Conservation (phyloP, 2,888 invertebrate species). For the Drosophila planitibia region DNA sequence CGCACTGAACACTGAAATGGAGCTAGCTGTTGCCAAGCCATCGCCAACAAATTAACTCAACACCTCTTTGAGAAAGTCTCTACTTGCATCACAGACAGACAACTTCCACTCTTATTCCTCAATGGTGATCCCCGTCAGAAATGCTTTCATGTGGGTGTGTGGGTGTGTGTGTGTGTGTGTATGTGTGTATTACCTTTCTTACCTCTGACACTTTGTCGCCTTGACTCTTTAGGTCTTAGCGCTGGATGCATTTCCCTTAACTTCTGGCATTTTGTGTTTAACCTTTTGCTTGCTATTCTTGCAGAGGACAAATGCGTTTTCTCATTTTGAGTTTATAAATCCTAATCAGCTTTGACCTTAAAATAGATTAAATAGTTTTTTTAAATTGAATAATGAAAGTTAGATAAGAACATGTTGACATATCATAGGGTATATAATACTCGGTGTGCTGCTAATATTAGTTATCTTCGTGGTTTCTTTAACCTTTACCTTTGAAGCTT, state of each 20-base stretch:
- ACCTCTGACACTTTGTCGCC: conserved; percentile 40
- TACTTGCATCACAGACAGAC: not conserved
- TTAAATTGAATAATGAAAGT: not conserved
- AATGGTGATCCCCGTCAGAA: not conserved
- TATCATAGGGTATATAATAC: not conserved
- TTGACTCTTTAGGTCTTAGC: conserved; percentile 19
- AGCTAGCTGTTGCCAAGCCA: not conserved
- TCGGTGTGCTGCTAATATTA: not conserved
- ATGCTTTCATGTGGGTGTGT: not conserved
- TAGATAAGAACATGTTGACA: not conserved
- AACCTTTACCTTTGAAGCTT: conserved; percentile 8
- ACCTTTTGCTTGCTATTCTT: not conserved
- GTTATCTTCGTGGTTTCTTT: not conserved
- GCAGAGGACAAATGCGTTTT: not conserved
- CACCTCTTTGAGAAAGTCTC: not conserved
- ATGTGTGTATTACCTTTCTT: conserved; percentile 7
- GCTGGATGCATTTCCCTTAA: conserved; percentile 17
- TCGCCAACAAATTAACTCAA: conserved; percentile 23
- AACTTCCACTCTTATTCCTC: not conserved
- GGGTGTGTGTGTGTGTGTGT: no score
- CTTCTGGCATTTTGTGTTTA: conserved; percentile 25
- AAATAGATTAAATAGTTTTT: not conserved
- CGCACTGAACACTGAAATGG: conserved; percentile 34
- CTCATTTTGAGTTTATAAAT: not conserved
- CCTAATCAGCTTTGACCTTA: not conserved